Base-by-base conservation (phyloP, 2,797 vertebrate species). In the Malacoctenus gilli region DNA sequence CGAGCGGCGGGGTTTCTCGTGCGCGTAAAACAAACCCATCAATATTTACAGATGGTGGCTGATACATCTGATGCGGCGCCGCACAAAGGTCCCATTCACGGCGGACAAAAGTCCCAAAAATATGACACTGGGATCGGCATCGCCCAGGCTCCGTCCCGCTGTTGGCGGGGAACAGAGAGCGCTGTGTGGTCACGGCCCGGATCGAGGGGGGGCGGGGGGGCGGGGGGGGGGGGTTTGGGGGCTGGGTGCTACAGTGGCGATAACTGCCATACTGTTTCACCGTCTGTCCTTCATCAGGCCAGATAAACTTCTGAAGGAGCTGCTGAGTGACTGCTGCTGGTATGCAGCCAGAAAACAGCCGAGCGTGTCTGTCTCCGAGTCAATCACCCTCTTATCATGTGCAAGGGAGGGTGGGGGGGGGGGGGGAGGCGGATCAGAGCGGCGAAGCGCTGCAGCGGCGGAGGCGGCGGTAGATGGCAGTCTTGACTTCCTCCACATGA, bases 391-490 rank as follows among this genome's bases (percentile, higher is more conserved):
- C 88, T 86, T 89, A 91, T 86, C 89, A 59, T 73, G 83, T 86
- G 86, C 83, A 79, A 38, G 54, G 69, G 62, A 38, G 37, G 57
- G 55, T 42, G 20, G 54, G 35, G 37, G 36, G 44, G 21, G 38
- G 23, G 13, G 39, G 53, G 32, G 37, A 47, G n/a, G 74, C 39
- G 41, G 72, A 68, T 70, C 63, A 25, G 74, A 78, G 63, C 54
- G 50, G 68, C 74, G 60, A 64, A 72, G 72, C 70, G 85, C 83
- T 77, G 78, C 68, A 83, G 87, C 54, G 79, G 75, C 72, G 78
- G 90, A 85, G 65, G 91, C 70, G 92, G 92, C 95, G 94, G 94
- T 89, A 96, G 95, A 93, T 95, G 95, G 95, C 95, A 96, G 94
- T 94, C 92, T 95, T 93, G 92, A 91, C 94, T 94, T 92, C 90